Evolutionary conservation across 2,888 invertebrate genomes (phyloP), one percentile per base, ranked within the genome.

Genomic region (Noctua pronuba): DNA sequence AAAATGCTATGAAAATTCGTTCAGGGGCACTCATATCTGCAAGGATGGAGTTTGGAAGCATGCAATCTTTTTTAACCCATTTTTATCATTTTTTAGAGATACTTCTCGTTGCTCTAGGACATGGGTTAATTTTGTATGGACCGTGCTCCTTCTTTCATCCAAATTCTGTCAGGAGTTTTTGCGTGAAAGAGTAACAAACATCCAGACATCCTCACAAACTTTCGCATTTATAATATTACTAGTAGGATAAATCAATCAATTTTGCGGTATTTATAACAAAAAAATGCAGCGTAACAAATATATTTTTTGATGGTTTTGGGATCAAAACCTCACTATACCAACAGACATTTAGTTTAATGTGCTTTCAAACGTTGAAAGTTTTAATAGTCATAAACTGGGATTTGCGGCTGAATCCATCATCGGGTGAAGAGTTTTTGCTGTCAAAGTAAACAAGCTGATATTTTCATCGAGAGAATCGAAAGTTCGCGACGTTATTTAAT

Each of bases 331-430:
- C 70, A n/a, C 24, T 35, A 52, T 73, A 70, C 16, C 2, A 67
- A 38, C 69, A 66, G 31, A 77, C 35, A 28, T 10, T 44, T 16
- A 62, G 16, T 64, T 69, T 73, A 35, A 67, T 52, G 21, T 28
- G 67, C 58, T 74, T 62, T 46, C 52, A 49, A 64, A 71, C 46
- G 6, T 55, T 77, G 38, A 66, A 73, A 38, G 28, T 55, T 66
- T 75, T 10, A 62, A 73, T 46, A 52, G 46, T 67, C 77, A 65
- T 77, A 77, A 71, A 83, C 10, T 67, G 13, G 44, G 70, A 73
- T 83, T 64, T 64, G n/a, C 35, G 46, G 44, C 35, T 67, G 4
- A 55, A 58, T 44, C n/a, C 52, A 67, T 67, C 16, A 24, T 31
- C 28, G 18, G 38, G 31, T 28, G 24, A 80, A 74, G 35, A 73